phyloP scores from a whole-genome alignment of 1,140 invertebrate genomes.

The Leptopilina boulardi region DNA sequence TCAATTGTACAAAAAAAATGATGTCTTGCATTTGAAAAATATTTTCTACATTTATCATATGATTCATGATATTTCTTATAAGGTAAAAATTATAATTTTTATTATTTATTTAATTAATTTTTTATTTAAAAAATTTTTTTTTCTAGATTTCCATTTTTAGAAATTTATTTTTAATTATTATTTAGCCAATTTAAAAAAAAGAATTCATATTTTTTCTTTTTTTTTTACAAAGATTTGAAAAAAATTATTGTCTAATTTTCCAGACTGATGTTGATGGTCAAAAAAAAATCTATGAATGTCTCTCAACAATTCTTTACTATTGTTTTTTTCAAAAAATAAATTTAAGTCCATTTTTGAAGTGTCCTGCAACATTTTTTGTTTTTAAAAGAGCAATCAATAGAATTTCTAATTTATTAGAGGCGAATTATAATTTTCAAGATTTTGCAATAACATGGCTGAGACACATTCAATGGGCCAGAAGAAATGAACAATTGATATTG shows the following conservation, averaged over 20 bases:
- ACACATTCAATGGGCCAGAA: neutral
- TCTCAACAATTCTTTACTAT: neutral
- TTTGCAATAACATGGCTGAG: neutral
- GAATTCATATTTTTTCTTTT: too few species aligned
- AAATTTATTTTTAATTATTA: neutral
- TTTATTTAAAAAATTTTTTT: too few species aligned
- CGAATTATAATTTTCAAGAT: neutral
- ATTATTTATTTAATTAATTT: neutral
- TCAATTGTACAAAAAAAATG: neutral
- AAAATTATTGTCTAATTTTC: neutral
- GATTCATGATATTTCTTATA: neutral
- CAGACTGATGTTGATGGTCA: neutral
- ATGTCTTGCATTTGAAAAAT: neutral
- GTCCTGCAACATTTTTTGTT: neutral
- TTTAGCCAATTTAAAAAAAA: neutral
- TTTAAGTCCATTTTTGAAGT: neutral
- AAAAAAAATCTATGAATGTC: neutral
- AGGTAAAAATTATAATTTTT: neutral
- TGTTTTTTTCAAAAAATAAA: neutral
- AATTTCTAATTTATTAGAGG: neutral
- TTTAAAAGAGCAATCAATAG: neutral
- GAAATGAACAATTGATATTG: neutral
- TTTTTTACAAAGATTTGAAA: too few species aligned
- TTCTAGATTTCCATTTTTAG: too few species aligned
- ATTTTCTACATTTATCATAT: neutral